Evolutionary conservation across 2,113 vertebrate genomes (phyloP), one percentile per base, ranked within the genome.

Genomic region (Hippopotamus amphibius): DNA sequence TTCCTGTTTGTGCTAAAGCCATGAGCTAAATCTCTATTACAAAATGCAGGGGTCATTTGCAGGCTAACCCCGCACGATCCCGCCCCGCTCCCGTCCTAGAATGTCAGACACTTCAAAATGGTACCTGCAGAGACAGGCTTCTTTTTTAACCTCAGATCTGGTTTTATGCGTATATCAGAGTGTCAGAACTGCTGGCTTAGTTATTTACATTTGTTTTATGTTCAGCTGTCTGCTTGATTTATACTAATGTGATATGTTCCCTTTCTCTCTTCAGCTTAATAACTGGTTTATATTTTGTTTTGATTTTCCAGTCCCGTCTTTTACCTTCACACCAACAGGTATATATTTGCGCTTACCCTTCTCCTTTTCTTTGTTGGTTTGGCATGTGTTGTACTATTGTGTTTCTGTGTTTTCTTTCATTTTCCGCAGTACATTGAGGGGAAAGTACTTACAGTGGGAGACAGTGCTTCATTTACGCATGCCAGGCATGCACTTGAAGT

Each of bases 301-400:
- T 99, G 98, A 99, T 98, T 98, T 98, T 98, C 99, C 99, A 99
- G 99, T 99, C 98, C 99, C 99, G 95, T 99, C 99, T 97, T 99
- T 99, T 99, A 99, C 99, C 98, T 99, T 99, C 99, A 99, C 99
- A 98, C 99, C 99, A 98, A 99, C 99, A 99, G 99, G 99, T 99
- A 99, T 98, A 98, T 99, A 99, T 98, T 98, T 99, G 98, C 98
- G 99, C 98, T 98, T 99, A 98, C 98, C 98, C 98, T 97, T 97
- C 93, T 84, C 89, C 72, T 83, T 53, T 94, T 91, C 98, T 98
- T 98, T 98, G 97, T 98, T 96, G 96, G 96, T 98, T 97, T 97
- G 98, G 99, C 98, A 98, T 98, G 99, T 98, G 96, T 98, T 96
- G 59, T 98, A 94, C 83, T 97, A 94, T 97, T 97, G 86, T 90